These are phyloP conservation scores for Suricata suricatta DNA, from an alignment of 2,113 vertebrate genomes.

Conservation along the genomic window DNA sequence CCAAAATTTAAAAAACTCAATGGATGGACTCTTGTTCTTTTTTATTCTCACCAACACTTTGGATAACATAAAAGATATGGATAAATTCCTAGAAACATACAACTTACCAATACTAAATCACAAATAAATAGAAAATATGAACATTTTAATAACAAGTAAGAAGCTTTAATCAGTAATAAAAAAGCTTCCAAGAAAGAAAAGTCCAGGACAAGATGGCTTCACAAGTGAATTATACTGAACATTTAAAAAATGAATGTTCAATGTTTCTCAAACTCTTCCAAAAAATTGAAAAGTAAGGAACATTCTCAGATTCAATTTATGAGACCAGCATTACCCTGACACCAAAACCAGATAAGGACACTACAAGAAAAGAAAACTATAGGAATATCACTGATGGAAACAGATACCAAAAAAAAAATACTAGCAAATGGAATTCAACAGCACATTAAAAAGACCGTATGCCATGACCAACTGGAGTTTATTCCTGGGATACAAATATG, in stretches of 20 bases:
- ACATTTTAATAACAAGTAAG: background rate
- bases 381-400: background rate
- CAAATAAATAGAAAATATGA: background rate
- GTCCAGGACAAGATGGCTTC: background rate
- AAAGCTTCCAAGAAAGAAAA: background rate
- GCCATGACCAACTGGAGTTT: background rate
- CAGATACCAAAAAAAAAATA: background rate
- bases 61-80: background rate
- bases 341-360: background rate
- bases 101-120: background rate
- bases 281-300: background rate
- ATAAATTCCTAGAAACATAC: background rate
- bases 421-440: background rate
- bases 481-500: background rate
- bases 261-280: background rate
- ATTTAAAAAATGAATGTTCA: background rate
- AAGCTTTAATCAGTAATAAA: background rate
- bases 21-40: background rate
- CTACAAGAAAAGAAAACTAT: background rate
- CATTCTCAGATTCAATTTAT: background rate
- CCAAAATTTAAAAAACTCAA: background rate
- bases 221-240: background rate
- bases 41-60: background rate
- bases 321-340: background rate
- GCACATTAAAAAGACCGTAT: background rate